Evolutionary conservation across 2,113 vertebrate species (phyloP).

Genomic region (Orientallactaga bullata): DNA sequence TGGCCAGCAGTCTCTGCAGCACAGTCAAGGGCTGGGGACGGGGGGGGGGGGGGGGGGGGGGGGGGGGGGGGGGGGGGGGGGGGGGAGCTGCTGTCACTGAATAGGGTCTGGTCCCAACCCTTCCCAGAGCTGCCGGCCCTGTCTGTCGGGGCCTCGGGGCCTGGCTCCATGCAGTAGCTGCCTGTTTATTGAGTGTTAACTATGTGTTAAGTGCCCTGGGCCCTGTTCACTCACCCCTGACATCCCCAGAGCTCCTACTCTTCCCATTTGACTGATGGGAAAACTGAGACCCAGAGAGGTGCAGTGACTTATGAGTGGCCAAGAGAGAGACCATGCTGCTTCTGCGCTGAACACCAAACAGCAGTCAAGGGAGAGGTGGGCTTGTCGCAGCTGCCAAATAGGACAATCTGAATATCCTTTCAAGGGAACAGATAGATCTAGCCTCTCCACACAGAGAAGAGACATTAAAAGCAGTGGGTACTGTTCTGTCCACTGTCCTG

Average conservation of each 20-base stretch:
- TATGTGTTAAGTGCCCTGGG: conserved; percentile 73
- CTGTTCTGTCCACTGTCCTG: no score
- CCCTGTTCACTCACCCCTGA: conserved; percentile 86
- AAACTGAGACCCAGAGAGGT: conserved; percentile 55
- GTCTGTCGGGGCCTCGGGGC: background rate
- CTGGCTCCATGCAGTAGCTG: conserved; percentile 49
- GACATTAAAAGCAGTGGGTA: background rate
- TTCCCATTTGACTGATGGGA: conserved; percentile 50
- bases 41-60: no score
- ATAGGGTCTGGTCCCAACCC: conserved; percentile 38
- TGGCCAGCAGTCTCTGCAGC: background rate
- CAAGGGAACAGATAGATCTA: conserved; percentile 72
- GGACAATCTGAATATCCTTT: conserved; percentile 57
- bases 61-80: no score
- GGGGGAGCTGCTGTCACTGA: background rate
- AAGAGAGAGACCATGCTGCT: conserved; percentile 81
- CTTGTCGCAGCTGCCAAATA: background rate
- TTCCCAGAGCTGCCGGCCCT: conserved; percentile 23
- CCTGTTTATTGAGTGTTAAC: conserved; percentile 81
- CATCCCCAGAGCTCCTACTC: conserved; percentile 79
- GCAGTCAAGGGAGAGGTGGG: conserved; percentile 84
- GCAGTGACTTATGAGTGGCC: conserved; percentile 73
- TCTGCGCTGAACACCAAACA: conserved; percentile 79
- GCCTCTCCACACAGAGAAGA: background rate
- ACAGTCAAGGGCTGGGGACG: conserved; percentile 41